A percentile compares a stretch with the other conserved stretches of the same genome.
These are phyloP conservation scores for Indicator indicator DNA, from an alignment of 2,113 vertebrate genomes.

Conservation along the genomic window DNA sequence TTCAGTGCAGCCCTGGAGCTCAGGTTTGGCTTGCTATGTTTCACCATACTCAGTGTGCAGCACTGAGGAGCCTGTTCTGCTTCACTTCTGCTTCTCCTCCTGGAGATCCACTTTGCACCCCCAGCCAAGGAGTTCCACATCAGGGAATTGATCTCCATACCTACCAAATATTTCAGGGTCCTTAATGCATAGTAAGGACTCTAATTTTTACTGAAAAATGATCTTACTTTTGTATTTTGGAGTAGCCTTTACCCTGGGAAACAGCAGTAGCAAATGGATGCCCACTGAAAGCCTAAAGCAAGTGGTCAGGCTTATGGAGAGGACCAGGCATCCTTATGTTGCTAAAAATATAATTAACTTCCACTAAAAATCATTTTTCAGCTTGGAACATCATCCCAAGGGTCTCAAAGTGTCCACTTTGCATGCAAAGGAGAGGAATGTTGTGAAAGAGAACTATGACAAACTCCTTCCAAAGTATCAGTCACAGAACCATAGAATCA, in stretches of 20 bases:
- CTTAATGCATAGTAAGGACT: not conserved
- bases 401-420: not conserved
- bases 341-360: not conserved
- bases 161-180: not conserved
- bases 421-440: not conserved
- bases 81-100: not conserved
- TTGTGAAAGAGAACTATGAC: not conserved
- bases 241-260: not conserved
- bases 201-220: not conserved
- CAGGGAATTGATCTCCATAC: not conserved
- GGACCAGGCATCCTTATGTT: not conserved
- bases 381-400: not conserved
- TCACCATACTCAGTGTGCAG: not conserved
- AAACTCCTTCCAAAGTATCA: not conserved
- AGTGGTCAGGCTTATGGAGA: not conserved
- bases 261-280: not conserved
- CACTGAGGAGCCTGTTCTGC: not conserved
- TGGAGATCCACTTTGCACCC: not conserved
- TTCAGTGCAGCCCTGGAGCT: not conserved
- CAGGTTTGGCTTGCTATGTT: not conserved
- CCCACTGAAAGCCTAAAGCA: not conserved
- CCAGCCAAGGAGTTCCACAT: conserved; percentile 16
- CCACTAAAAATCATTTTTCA: not conserved
- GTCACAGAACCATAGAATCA: not conserved
- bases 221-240: not conserved